phyloP scores from a whole-genome alignment of 1,140 invertebrate genomes.

The Gonatopus flavifemur region DNA sequence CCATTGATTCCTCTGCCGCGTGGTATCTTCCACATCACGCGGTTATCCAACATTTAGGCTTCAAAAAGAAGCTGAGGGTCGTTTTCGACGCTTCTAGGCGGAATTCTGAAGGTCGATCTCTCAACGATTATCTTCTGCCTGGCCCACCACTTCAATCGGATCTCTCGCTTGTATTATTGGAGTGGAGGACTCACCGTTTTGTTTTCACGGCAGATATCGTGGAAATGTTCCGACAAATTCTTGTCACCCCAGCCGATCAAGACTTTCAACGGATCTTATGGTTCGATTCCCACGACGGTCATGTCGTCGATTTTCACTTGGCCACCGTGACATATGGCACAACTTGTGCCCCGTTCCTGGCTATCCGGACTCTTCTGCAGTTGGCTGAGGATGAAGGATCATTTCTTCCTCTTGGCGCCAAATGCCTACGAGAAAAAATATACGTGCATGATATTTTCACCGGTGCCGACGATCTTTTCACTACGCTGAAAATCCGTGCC shows the following conservation, averaged over 20 bases:
- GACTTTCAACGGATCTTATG: conserved; percentile 37
- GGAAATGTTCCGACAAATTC: conserved; percentile 55
- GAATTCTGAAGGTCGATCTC: conserved; percentile 19
- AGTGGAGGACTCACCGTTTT: conserved; percentile 14
- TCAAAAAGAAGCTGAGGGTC: conserved; percentile 38
- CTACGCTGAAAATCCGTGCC: neutral
- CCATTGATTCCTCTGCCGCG: conserved; percentile 1
- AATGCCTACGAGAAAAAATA: conserved; percentile 1
- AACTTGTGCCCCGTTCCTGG: too few species aligned
- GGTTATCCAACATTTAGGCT: conserved; percentile 21
- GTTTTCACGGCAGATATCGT: conserved; percentile 42
- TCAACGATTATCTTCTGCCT: conserved; percentile 42
- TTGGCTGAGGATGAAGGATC: conserved; percentile 9
- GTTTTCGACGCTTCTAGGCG: conserved; percentile 33
- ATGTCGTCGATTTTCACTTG: conserved; percentile 17
- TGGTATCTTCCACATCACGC: conserved; percentile 35
- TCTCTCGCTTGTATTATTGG: conserved; percentile 1
- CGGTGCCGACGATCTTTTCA: conserved; percentile 1
- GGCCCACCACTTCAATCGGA: conserved; percentile 31
- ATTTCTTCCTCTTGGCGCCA: neutral
- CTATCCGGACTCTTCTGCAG: conserved; percentile 28
- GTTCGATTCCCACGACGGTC: conserved; percentile 7
- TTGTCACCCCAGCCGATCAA: conserved; percentile 14
- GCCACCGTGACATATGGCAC: conserved; percentile 31
- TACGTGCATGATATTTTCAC: conserved; percentile 31